Conservation (phyloP, 2,797 vertebrate species). For the Hephaestus fuliginosus region DNA sequence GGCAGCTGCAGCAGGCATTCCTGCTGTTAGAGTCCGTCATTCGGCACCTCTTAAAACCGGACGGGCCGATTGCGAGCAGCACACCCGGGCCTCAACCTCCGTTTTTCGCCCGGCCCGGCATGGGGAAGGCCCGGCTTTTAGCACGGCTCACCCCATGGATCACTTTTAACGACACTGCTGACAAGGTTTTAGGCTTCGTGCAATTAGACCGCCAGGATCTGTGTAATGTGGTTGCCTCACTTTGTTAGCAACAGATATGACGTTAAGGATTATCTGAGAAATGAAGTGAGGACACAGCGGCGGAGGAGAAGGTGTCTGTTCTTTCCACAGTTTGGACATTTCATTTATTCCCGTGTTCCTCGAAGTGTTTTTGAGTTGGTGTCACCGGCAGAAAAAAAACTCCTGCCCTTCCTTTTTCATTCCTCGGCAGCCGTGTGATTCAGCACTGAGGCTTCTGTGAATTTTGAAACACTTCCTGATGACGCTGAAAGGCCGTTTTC, state of each 20-base stretch:
- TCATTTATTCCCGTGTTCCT: neutral
- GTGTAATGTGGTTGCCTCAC: constrained; percentile 14
- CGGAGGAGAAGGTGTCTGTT: constrained; percentile 5
- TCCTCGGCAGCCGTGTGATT: neutral
- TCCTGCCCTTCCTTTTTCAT: neutral
- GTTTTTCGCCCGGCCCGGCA: constrained; percentile 2
- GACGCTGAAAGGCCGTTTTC: neutral
- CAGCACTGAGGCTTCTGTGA: neutral
- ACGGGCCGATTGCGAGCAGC: constrained; percentile 46
- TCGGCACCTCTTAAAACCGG: constrained; percentile 74
- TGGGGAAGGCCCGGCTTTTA: constrained; percentile 19
- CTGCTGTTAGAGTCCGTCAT: constrained; percentile 62
- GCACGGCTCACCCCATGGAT: constrained; percentile 65
- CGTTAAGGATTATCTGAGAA: constrained; percentile 27
- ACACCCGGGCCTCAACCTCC: constrained; percentile 47
- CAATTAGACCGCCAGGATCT: neutral
- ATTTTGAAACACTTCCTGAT: constrained; percentile 17
- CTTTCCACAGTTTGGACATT: constrained; percentile 36
- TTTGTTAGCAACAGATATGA: constrained; percentile 18
- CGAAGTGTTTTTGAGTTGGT: neutral
- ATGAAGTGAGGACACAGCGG: constrained; percentile 4
- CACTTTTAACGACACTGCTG: constrained; percentile 61
- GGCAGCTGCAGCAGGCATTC: constrained; percentile 68
- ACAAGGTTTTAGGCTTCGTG: constrained; percentile 19
- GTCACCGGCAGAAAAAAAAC: neutral